Conservation (phyloP, 2,113 vertebrate genomes). For the Cyphomyrus discorhynchus region DNA sequence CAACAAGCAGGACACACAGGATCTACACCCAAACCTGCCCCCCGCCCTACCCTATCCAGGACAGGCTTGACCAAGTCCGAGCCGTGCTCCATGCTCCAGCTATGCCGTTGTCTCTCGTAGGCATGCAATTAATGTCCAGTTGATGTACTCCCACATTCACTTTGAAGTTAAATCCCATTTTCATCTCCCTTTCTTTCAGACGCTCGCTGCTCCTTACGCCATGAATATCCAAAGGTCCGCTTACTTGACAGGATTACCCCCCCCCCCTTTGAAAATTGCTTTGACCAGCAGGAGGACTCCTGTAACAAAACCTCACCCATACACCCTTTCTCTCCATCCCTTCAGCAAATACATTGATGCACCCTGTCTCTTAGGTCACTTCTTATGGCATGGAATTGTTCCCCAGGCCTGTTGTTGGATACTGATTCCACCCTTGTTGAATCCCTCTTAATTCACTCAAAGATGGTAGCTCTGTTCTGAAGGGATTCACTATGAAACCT, state of each 20-base stretch:
- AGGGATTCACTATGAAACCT: not conserved
- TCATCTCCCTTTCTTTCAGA: constrained; percentile 60
- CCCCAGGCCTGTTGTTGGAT: constrained; percentile 25
- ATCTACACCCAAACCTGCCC: constrained; percentile 23
- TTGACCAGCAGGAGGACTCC: constrained; percentile 52
- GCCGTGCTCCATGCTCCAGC: not conserved
- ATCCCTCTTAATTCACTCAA: not conserved
- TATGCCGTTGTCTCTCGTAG: not conserved
- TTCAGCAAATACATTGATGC: constrained; percentile 59
- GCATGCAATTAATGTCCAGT: constrained; percentile 14
- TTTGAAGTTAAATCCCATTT: constrained; percentile 71
- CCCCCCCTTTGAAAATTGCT: constrained; percentile 52
- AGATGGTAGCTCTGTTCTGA: not conserved
- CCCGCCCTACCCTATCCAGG: not conserved
- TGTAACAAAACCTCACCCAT: constrained; percentile 51
- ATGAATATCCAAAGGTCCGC: constrained; percentile 73
- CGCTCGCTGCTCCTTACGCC: constrained; percentile 51
- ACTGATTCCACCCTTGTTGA: constrained; percentile 16
- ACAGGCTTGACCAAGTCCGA: constrained; percentile 3
- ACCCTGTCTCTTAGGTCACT: constrained; percentile 53
- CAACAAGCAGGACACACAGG: not conserved
- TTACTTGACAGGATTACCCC: constrained; percentile 68
- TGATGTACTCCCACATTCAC: constrained; percentile 46
- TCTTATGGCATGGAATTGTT: constrained; percentile 44
- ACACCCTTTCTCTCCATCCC: constrained; percentile 48